A percentile compares a stretch with the other conserved stretches of the same genome.
Conservation (phyloP, 2,113 vertebrate genomes). For the Toxotes chatareus region DNA sequence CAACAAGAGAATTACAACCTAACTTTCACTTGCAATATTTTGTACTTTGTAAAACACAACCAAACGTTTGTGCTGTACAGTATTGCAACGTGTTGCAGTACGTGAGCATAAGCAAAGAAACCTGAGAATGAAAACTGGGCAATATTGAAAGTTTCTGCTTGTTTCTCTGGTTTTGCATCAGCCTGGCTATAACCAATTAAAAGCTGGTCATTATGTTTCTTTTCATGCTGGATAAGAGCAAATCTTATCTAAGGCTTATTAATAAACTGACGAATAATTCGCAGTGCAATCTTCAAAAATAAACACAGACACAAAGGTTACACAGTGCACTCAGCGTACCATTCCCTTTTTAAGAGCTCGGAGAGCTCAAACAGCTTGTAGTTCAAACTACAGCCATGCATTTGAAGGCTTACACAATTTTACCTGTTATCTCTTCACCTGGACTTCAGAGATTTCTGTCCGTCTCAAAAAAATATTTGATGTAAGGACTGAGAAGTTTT, state of each 20-base stretch:
- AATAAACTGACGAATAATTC: constrained; percentile 25
- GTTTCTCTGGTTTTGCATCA: constrained; percentile 19
- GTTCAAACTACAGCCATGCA: neutral
- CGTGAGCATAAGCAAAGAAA: neutral
- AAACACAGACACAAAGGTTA: constrained; percentile 3
- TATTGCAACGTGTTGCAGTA: neutral
- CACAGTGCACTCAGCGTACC: neutral
- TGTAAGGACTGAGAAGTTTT: neutral
- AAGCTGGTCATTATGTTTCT: constrained; percentile 16
- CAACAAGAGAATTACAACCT: neutral
- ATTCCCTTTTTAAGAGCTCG: neutral
- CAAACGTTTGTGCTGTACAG: neutral
- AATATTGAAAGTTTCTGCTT: neutral
- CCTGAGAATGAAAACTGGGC: neutral
- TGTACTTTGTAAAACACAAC: neutral
- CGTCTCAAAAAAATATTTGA: neutral
- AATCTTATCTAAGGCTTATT: constrained; percentile 24
- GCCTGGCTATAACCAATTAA: constrained; percentile 23
- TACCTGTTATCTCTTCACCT: neutral
- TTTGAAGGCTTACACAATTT: neutral
- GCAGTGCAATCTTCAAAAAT: neutral
- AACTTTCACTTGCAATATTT: neutral
- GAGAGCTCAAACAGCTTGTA: neutral
- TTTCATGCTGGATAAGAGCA: constrained; percentile 1
- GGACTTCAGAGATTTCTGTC: neutral